Conservation (phyloP, 2,113 vertebrate species). For the Pogonocichla stellata region DNA sequence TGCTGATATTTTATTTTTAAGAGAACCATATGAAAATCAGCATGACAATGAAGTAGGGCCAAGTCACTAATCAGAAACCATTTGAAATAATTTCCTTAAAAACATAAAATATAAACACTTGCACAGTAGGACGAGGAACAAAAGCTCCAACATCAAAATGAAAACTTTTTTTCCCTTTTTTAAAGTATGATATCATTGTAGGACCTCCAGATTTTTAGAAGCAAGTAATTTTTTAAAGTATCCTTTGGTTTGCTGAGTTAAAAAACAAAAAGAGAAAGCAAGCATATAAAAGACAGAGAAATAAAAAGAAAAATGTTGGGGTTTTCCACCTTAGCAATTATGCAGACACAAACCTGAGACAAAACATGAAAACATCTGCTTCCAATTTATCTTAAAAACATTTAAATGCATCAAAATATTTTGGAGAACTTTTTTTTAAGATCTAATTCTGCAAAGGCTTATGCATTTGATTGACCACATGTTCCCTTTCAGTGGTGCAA, state of each 20-base stretch:
- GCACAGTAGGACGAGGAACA: background rate
- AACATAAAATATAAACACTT: constrained; percentile 6
- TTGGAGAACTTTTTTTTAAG: background rate
- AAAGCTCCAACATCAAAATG: background rate
- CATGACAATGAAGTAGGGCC: background rate
- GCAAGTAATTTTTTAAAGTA: background rate
- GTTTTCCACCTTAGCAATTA: background rate
- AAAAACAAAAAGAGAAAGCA: background rate
- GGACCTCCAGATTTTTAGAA: background rate
- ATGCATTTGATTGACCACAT: accelerated
- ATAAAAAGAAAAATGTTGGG: background rate
- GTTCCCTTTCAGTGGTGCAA: background rate
- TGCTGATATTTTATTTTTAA: background rate
- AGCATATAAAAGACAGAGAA: background rate
- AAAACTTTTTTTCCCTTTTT: background rate
- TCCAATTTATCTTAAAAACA: background rate
- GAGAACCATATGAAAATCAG: constrained; percentile 5
- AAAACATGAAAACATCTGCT: background rate
- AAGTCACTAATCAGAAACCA: constrained; percentile 27
- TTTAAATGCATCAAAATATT: background rate
- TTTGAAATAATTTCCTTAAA: constrained; percentile 30
- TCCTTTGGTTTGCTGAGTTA: background rate
- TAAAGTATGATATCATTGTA: background rate
- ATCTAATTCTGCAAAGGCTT: background rate
- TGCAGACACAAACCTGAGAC: background rate